Evolutionary conservation across 2,888 invertebrate species (phyloP), one percentile per base, ranked within the genome.

Genomic region (Stenurella melanura): DNA sequence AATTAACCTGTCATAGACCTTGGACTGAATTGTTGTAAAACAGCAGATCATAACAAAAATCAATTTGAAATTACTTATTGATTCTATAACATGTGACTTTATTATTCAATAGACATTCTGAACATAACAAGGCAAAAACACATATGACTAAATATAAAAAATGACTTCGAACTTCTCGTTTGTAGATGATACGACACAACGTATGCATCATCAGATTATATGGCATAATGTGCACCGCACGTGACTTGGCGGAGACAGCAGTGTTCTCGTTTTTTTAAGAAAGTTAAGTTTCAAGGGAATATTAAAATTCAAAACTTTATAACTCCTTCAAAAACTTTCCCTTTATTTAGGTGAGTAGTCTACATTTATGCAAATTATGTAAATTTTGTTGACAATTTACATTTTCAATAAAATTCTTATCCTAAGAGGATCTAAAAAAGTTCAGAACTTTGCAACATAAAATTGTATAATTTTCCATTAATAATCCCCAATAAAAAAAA

Each of bases 331-430:
- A 58, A 58, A 58, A 58, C 21, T 58, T 58, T 21, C 58, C 58
- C 21, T 58, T 58, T 58, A 58, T 58, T 58, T 58, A 58, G 21
- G 21, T 58, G 15, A 58, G 58, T 58, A 58, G n/a, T 58, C 58
- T 19, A 21, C 19, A 58, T 19, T 58, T 58, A 58, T 58, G 58
- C 21, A 58, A 58, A 58, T 58, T 58, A 58, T 58, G 58, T 21
- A 58, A 58, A 58, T 58, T 58, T 21, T 58, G 58, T 58, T 58
- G 58, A 58, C 58, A 58, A 58, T 58, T 58, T 58, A 58, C 58
- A 19, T 57, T 57, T 57, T 19, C 57, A 19, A 19, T 57, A 57
- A 17, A 18, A 57, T 17, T 17, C 19, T 57, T 57, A 57, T 57
- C 11, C 10, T 15, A 42, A 42, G 42, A 42, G 15, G 3, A 42